Percentiles rank a stretch among this genome's conserved stretches.
These are phyloP conservation scores for Cichlasoma orientale DNA, from an alignment of 2,797 vertebrate genomes.

Conservation along the genomic window DNA sequence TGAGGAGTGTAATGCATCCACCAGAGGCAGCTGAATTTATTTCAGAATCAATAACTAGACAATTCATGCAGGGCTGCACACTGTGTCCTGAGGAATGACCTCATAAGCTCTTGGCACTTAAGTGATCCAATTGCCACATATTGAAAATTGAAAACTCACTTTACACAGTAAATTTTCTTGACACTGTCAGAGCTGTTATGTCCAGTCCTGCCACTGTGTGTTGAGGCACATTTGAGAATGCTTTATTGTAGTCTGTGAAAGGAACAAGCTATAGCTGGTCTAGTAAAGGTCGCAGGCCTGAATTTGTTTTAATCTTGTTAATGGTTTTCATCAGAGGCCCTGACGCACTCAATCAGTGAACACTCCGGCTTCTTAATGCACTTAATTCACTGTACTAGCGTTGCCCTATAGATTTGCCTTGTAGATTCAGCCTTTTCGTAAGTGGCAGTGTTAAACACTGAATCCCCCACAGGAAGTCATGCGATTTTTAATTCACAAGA, in stretches of 20 bases:
- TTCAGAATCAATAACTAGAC: constrained; percentile 73
- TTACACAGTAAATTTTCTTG: constrained; percentile 67
- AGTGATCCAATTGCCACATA: constrained; percentile 66
- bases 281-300: constrained; percentile 58
- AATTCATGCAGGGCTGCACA: constrained; percentile 62
- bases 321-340: constrained; percentile 75
- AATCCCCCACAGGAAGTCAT: constrained; percentile 70
- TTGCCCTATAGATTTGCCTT: constrained; percentile 25
- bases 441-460: constrained; percentile 39
- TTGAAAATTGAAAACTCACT: constrained; percentile 76
- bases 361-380: constrained; percentile 58
- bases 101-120: constrained; percentile 68
- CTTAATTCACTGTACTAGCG: constrained; percentile 62
- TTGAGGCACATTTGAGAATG: constrained; percentile 39
- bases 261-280: constrained; percentile 50
- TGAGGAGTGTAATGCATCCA: constrained; percentile 64
- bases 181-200: constrained; percentile 44
- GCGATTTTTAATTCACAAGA: constrained; percentile 65
- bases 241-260: constrained; percentile 49
- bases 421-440: constrained; percentile 19
- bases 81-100: constrained; percentile 71
- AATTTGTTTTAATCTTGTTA: constrained; percentile 79
- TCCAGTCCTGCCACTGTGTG: constrained; percentile 39
- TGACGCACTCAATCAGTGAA: constrained; percentile 74
- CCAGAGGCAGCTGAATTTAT: constrained; percentile 68